These are phyloP conservation scores for Chelidonichthys spinosus DNA, from an alignment of 2,797 vertebrate genomes.

Conservation along the genomic window DNA sequence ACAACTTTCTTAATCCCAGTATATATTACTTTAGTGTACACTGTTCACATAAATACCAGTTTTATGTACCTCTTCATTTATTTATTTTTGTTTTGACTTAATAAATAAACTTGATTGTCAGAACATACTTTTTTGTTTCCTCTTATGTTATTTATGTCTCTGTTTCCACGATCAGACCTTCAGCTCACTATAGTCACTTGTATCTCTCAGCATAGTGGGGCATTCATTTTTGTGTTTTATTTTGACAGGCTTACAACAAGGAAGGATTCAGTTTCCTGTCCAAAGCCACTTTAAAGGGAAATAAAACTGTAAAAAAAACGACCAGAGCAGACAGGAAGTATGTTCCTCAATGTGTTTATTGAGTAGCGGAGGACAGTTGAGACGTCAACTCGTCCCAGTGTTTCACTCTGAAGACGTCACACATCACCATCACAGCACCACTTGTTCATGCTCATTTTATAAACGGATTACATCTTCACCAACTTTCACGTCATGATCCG, in stretches of 20 bases:
- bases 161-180: too few relatives aligned
- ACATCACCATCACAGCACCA: constrained; percentile 25
- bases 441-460: too few relatives aligned
- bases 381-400: constrained; percentile 21
- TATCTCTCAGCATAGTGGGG: too few relatives aligned
- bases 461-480: too few relatives aligned
- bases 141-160: not conserved
- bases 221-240: not conserved
- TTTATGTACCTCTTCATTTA: not conserved
- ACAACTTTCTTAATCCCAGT: not conserved
- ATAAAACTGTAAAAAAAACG: not conserved
- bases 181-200: too few relatives aligned
- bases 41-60: not conserved
- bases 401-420: constrained; percentile 14
- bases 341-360: constrained; percentile 75
- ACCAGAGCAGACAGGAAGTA: constrained; percentile 10
- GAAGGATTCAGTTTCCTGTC: not conserved
- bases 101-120: too few relatives aligned
- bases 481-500: too few relatives aligned
- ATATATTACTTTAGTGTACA: not conserved
- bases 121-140: not conserved
- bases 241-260: not conserved
- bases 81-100: not conserved
- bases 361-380: constrained; percentile 62
- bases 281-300: not conserved